Base-by-base conservation (phyloP, 2,113 vertebrate genomes). In the Gorsachius goisagi region DNA sequence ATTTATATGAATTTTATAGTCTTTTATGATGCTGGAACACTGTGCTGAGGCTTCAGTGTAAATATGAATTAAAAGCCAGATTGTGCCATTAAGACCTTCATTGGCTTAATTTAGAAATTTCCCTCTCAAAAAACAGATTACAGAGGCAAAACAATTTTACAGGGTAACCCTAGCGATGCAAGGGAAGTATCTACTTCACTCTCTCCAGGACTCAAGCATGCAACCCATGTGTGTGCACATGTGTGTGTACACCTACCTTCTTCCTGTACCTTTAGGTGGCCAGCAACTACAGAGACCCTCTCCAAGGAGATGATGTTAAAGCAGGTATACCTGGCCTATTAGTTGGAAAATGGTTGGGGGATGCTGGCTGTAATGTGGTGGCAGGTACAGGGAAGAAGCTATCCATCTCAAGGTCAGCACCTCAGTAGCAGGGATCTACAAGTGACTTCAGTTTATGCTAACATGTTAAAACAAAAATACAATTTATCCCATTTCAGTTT, bases 1-100 rank as follows among this genome's bases (percentile, higher is more conserved):
- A 73, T 52, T 77, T 85, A 66, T 76, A 93, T 93, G 17, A 71
- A 77, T 91, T 76, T 95, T 83, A 80, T 66, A 66, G 24, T 32
- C 32, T 64, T 94, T 88, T 83, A 41, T 71, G 50, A 21, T 71
- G 22, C 47, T 88, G 45, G 37, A 93, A 81, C 7, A 11, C 17
- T 32, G 15, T 24, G 22, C 23, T 63, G 64, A 84, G 49, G 33
- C 30, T 91, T 90, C 77, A 41, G 45, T 2, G 11, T 82, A 79
- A 93, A 72, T 41, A 87, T 2, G 5, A 78, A 85, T 67, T 68
- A 68, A 90, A 88, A 90, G 27, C 30, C 53, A 58, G 30, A 13
- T 76, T 72, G 45, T 79, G 41, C 22, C 33, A 47, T 72, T 74
- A 90, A 92, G 58, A 28, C 9, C 41, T 90, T 75, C 56, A 47